Percentiles rank a stretch among this genome's conserved stretches.
These are phyloP conservation scores for Phrynocephalus vlangalii DNA, from an alignment of 2,797 vertebrate genomes.

Conservation along the genomic window DNA sequence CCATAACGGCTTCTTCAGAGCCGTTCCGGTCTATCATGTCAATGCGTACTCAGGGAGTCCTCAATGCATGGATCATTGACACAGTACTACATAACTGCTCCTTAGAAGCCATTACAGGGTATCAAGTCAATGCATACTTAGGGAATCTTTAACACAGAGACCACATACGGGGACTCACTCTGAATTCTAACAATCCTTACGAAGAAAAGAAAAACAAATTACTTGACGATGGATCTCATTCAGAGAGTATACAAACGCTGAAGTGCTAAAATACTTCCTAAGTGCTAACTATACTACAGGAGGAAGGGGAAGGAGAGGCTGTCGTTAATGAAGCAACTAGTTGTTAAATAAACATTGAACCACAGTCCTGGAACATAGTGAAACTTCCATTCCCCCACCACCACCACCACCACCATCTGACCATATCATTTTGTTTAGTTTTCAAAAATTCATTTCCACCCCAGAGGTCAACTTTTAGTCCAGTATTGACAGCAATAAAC, in stretches of 20 bases:
- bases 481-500: conserved; percentile 20
- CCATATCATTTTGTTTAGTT: conserved; percentile 49
- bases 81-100: conserved; percentile 82
- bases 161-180: conserved; percentile 78
- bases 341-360: neutral
- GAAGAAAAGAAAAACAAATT: conserved; percentile 69
- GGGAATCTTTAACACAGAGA: conserved; percentile 81
- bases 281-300: accelerated
- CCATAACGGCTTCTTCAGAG: conserved; percentile 82
- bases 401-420: neutral
- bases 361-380: accelerated
- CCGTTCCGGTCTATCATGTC: conserved; percentile 81
- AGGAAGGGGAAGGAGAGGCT: neutral
- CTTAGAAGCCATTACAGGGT: conserved; percentile 84
- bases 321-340: conserved; percentile 5
- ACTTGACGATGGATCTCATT: conserved; percentile 68
- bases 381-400: conserved; percentile 38
- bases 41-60: conserved; percentile 83
- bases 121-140: conserved; percentile 85
- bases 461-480: conserved; percentile 43
- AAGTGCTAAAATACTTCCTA: accelerated
- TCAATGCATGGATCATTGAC: conserved; percentile 84
- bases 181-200: conserved; percentile 81
- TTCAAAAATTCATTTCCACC: conserved; percentile 19
- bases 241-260: conserved; percentile 36